Evolutionary conservation across 2,113 vertebrate genomes (phyloP), one percentile per base, ranked within the genome.

Genomic region (Prunella fulvescens): DNA sequence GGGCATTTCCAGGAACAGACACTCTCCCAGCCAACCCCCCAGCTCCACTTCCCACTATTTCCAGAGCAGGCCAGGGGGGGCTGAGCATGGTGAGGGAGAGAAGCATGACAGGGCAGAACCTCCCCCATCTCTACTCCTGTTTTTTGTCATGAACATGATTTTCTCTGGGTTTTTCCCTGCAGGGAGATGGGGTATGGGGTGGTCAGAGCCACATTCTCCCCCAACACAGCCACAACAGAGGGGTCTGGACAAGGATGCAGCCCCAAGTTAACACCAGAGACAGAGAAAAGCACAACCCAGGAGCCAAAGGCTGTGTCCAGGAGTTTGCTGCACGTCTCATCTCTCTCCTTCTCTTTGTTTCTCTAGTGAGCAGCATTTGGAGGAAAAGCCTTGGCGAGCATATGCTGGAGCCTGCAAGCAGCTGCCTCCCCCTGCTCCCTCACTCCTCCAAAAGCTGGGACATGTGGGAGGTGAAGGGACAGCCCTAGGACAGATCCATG

Each of bases 261-360:
- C 19, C 76, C 47, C 39, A 6, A 8, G 42, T 45, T 35, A 48
- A 73, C 74, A 17, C 15, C 67, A 45, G 77, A 69, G 39, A 40
- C 62, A 47, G 67, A 76, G 58, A 24, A 11, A 33, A 67, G 19
- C 33, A 8, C 47, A 42, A 31, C 51, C 69, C 28, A 7, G 10
- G 20, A 47, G 60, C 87, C 13, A 3, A 60, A 29, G 62, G 67
- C 62, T 18, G n/a, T 1, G 0, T 24, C 45, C 60, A 58, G 79
- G 76, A 50, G 8, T 72, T 58, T 25, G 67, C 88, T 54, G 88
- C 93, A 45, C 19, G 5, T 26, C 81, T 66, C 45, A 3, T 57
- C 81, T 91, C 81, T 71, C 70, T 12, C 14, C 62, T 61, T 81
- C 77, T 54, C 93, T 94, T 96, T 93, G 90, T 90, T 86, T 73